Base-by-base conservation (phyloP, 2,797 vertebrate genomes). In the Morelia viridis region DNA sequence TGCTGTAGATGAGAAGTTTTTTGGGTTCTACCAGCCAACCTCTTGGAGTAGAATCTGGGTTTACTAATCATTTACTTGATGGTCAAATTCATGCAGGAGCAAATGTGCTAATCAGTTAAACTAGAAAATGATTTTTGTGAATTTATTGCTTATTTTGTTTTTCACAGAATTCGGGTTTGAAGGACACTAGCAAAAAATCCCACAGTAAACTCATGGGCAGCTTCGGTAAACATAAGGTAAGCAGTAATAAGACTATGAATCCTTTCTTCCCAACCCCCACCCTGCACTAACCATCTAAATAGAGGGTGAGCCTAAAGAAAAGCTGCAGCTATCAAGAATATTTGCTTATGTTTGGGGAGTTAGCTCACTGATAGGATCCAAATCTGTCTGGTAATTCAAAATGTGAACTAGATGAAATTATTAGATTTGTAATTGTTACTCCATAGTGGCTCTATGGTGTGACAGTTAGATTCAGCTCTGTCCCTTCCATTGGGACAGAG, bases 211-310 rank as follows among this genome's bases (percentile, higher is more conserved):
- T 99, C 95, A 98, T 99, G 96, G 98, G 98, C 84, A 99, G 98
- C 88, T 98, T 99, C 0, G 95, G 97, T 19, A 99, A 98, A 95
- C 98, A 99, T 94, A 99, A 99, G 98, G 99, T 99, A 97, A 97
- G 98, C 88, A 85, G 65, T 93, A 64, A 0, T n/a, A 71, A 90
- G 93, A 62, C 28, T 46, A 46, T 80, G 22, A 12, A 80, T 46
- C 22, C 19, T 80, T 80, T 46, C 0, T 8, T 15, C 35, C 9
- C 41, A 35, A 80, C 19, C 3, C 35, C 17, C n/a, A 58, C 9
- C 50, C 10, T 60, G n/a, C 6, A 53, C 56, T 86, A 86, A 4
- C 19, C 56, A 60, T 60, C 22, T 86, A 35, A 60, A 57, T 60
- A 58, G n/a, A 19, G 17, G 17, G 31, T 61, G n/a, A 17, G 31